Conservation (phyloP, 2,113 vertebrate species). For the Nannospalax galili region DNA sequence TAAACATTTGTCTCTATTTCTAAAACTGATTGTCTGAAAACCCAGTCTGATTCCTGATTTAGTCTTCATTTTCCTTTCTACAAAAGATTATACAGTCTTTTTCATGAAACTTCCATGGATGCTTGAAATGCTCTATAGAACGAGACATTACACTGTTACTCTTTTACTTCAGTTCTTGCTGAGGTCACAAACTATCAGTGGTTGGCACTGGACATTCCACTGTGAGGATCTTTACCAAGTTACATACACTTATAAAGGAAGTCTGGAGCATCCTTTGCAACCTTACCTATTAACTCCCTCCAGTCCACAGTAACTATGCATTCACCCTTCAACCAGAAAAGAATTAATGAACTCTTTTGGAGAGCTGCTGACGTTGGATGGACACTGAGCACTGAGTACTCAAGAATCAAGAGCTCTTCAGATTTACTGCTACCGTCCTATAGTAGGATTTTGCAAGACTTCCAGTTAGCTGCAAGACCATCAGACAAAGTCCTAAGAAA, state of each 20-base stretch:
- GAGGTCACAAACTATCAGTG: neutral
- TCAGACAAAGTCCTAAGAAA: conserved; percentile 22
- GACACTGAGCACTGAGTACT: neutral
- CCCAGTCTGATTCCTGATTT: neutral
- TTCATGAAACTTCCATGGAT: neutral
- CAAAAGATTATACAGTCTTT: neutral
- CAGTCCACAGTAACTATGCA: too few relatives aligned
- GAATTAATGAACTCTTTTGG: too few relatives aligned
- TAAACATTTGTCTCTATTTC: conserved; percentile 32
- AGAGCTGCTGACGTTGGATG: too few relatives aligned
- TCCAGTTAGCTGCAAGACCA: neutral
- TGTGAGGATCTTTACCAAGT: neutral
- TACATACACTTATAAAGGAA: neutral
- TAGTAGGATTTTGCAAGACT: neutral
- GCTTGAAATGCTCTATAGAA: neutral
- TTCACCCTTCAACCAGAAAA: too few relatives aligned
- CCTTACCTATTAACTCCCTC: neutral
- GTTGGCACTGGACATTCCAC: neutral
- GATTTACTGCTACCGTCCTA: neutral
- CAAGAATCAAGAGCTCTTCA: neutral
- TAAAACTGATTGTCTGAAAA: neutral
- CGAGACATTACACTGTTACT: neutral
- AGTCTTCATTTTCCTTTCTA: neutral
- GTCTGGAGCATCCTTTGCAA: neutral
- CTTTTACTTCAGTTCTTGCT: neutral